Conservation (phyloP, 2,797 vertebrate genomes). For the Tarsius wallacei region DNA sequence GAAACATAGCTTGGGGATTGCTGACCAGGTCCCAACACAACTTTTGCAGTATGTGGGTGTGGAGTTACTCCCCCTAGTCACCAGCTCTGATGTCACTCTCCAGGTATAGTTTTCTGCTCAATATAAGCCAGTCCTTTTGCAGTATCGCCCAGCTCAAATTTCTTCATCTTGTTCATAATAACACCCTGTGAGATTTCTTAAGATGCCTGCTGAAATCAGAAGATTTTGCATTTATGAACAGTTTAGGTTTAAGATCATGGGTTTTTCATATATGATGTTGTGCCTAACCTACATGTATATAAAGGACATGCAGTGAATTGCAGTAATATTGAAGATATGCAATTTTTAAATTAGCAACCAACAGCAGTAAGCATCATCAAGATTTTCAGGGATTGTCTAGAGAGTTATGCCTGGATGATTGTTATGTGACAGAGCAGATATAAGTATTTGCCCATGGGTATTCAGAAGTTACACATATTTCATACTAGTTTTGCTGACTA, state of each 20-base stretch:
- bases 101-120: neutral
- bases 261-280: conserved; percentile 21
- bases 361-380: neutral
- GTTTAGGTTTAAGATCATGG: neutral
- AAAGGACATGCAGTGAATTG: conserved; percentile 37
- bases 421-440: neutral
- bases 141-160: neutral
- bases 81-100: neutral
- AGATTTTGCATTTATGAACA: neutral
- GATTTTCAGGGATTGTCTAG: neutral
- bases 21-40: neutral
- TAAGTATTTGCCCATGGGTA: neutral
- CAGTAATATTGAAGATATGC: neutral
- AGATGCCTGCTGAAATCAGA: neutral
- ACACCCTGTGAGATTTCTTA: neutral
- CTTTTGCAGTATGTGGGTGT: neutral
- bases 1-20: neutral
- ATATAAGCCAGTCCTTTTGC: neutral
- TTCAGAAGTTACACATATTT: neutral
- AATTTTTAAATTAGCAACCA: conserved; percentile 40
- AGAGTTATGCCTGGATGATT: neutral
- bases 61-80: neutral
- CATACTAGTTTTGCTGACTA: neutral
- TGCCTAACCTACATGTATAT: neutral
- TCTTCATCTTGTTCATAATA: neutral